A percentile compares a stretch with the other conserved stretches of the same genome.
Conservation (phyloP, 2,113 vertebrate species). For the Anarhynchus alexandrinus region DNA sequence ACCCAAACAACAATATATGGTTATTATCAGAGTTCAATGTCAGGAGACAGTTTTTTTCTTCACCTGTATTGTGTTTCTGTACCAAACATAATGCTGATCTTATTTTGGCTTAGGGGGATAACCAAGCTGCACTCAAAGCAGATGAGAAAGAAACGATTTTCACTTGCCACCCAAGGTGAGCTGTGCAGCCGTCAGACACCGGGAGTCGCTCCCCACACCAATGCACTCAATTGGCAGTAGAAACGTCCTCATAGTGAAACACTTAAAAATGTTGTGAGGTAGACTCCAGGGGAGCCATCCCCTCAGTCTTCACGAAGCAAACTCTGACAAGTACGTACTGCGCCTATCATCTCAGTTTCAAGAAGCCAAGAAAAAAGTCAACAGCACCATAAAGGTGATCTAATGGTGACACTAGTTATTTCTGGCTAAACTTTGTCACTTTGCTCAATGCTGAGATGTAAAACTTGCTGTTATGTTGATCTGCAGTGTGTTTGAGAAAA, state of each 20-base stretch:
- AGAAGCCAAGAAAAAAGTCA: background rate
- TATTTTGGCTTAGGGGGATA: accelerated
- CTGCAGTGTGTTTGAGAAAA: background rate
- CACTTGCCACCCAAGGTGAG: accelerated
- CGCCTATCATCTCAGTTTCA: accelerated
- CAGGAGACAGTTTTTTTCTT: background rate
- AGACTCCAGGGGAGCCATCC: no score
- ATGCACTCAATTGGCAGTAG: accelerated
- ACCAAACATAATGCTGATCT: accelerated
- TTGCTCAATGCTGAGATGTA: background rate
- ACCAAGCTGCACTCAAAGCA: accelerated
- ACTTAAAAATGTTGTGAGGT: accelerated
- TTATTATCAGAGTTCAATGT: background rate
- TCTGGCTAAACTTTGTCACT: background rate
- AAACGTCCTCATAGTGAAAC: accelerated
- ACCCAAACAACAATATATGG: accelerated
- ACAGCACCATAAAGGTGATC: background rate
- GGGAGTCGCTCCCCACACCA: accelerated
- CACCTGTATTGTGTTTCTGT: background rate
- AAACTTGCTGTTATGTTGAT: accelerated
- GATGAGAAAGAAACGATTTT: background rate
- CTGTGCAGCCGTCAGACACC: accelerated
- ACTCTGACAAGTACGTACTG: accelerated
- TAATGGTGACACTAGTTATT: accelerated
- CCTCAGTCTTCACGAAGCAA: accelerated